These are phyloP conservation scores for Hydropsyche tenuis DNA, from an alignment of 1,140 invertebrate genomes.

Conservation along the genomic window DNA sequence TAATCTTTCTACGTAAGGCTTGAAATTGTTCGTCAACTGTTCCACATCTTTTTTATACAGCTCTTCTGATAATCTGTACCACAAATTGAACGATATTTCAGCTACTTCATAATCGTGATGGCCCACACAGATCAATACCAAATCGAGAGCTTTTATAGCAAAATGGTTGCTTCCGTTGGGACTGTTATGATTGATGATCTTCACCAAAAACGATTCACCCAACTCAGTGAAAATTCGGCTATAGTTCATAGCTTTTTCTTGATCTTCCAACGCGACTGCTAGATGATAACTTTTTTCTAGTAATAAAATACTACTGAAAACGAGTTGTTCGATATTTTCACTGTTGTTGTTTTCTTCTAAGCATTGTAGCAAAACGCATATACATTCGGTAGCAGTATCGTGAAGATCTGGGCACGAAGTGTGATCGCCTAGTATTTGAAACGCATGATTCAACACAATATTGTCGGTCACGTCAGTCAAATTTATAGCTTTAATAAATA, in stretches of 20 bases:
- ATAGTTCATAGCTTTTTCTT: slow-evolving; percentile 90
- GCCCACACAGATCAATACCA: slow-evolving; percentile 90
- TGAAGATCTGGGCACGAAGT: slow-evolving; percentile 76
- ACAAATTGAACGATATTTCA: slow-evolving; percentile 96
- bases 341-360: slow-evolving; percentile 77
- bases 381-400: slow-evolving; percentile 89
- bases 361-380: slow-evolving; percentile 83
- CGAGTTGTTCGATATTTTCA: slow-evolving; percentile 72
- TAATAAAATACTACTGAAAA: slow-evolving; percentile 82
- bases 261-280: slow-evolving; percentile 91
- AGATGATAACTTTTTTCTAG: slow-evolving; percentile 89
- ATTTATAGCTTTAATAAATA: slow-evolving; percentile 74
- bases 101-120: slow-evolving; percentile 99
- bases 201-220: slow-evolving; percentile 87
- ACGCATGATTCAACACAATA: slow-evolving; percentile 72
- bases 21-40: slow-evolving; percentile 79
- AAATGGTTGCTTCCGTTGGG: slow-evolving; percentile 71
- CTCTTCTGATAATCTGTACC: slow-evolving; percentile 95
- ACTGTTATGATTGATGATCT: slow-evolving; percentile 71
- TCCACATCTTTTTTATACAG: slow-evolving; percentile 88
- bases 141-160: slow-evolving; percentile 85
- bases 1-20: slow-evolving; percentile 88
- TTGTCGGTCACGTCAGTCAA: slow-evolving; percentile 71
- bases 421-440: slow-evolving; percentile 71
- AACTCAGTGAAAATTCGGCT: slow-evolving; percentile 95